A percentile compares a stretch with the other conserved stretches of the same genome.
phyloP scores from a whole-genome alignment of 2,888 invertebrate genomes.

The Cerastoderma edule region DNA sequence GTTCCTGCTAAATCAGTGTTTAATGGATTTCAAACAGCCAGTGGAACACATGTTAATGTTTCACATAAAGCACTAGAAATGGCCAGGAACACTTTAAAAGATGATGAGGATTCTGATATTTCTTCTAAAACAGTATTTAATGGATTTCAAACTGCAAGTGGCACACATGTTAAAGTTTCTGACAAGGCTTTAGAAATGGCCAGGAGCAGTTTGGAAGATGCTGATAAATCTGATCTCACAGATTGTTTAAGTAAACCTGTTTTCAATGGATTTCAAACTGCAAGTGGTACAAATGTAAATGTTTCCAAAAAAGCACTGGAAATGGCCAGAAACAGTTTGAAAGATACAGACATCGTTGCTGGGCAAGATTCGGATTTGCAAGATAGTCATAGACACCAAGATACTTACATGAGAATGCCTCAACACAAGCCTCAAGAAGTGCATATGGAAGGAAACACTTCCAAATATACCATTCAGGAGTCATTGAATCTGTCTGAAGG shows the following conservation, averaged over 20 bases:
- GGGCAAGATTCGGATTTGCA: no score
- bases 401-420: no score
- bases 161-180: slow-evolving; percentile 20
- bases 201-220: slow-evolving; percentile 26
- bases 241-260: background rate
- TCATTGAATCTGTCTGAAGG: no score
- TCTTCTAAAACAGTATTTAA: background rate
- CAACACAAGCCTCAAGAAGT: no score
- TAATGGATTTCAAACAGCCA: no score
- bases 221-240: background rate
- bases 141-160: slow-evolving; percentile 35
- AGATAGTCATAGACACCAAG: no score
- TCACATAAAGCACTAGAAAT: slow-evolving; percentile 34
- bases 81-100: slow-evolving; percentile 34
- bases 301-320: background rate
- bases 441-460: no score
- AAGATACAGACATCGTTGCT: background rate
- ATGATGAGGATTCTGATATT: no score
- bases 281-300: background rate
- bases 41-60: slow-evolving; percentile 30
- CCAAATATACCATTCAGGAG: no score
- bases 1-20: no score
- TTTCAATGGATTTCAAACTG: background rate
- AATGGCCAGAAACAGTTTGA: background rate
- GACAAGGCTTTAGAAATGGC: slow-evolving; percentile 25